Evolutionary conservation across 2,888 invertebrate species (phyloP).

Genomic region (Notodonta ziczac): DNA sequence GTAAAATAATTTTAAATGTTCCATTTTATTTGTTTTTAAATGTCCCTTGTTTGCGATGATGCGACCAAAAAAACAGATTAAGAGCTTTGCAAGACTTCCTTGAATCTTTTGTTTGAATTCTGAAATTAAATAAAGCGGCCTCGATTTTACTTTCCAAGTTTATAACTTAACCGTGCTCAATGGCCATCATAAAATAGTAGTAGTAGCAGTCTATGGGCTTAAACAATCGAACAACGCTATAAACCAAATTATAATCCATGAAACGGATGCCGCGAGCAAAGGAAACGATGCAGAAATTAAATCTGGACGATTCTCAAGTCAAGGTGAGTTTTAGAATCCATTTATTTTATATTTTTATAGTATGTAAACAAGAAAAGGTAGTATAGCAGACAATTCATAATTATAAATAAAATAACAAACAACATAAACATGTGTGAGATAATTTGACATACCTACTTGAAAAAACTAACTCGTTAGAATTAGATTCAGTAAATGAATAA

Average conservation of each 20-base stretch:
- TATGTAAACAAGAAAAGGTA: constrained; percentile 25
- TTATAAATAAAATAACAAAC: neutral
- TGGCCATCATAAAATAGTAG: constrained; percentile 3
- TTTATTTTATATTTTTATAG: constrained; percentile 18
- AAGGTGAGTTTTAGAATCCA: neutral
- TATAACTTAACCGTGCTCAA: constrained; percentile 4
- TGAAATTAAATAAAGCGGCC: neutral
- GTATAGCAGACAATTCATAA: neutral
- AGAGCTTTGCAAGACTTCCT: neutral
- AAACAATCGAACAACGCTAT: neutral
- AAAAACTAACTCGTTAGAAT: too few species aligned
- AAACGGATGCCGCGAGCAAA: constrained; percentile 1
- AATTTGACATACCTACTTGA: neutral
- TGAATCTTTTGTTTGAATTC: neutral
- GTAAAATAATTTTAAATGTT: neutral
- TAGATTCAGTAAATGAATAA: too few species aligned
- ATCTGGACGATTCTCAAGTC: constrained; percentile 8
- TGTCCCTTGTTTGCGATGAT: neutral
- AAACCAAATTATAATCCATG: neutral
- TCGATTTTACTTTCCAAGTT: neutral
- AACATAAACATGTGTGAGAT: neutral
- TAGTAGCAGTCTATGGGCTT: neutral
- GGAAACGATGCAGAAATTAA: constrained; percentile 8
- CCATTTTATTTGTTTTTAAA: neutral
- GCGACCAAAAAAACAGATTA: too few species aligned